Conservation (phyloP, 1,140 invertebrate species). For the Drosophila fuyamai region DNA sequence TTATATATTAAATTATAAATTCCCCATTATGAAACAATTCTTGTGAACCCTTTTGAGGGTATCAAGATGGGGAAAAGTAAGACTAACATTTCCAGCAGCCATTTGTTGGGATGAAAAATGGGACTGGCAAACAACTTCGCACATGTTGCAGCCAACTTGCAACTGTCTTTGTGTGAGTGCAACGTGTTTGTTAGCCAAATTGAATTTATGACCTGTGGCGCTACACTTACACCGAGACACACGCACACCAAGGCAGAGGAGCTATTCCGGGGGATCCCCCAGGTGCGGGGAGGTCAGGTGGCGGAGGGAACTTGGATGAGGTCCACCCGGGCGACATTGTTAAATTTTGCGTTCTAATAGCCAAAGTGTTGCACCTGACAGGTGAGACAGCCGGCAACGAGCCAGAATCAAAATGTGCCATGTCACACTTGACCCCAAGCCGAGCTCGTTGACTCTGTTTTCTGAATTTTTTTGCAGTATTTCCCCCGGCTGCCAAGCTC, state of each 20-base stretch:
- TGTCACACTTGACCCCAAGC: conserved; percentile 62
- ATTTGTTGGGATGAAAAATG: conserved; percentile 64
- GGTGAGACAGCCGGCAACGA: conserved; percentile 40
- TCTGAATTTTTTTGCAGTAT: neutral
- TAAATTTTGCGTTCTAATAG: conserved; percentile 75
- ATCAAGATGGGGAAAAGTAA: conserved; percentile 34
- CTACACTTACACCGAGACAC: conserved; percentile 41
- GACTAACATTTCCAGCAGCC: conserved; percentile 43
- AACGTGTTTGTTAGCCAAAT: conserved; percentile 81
- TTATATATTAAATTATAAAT: no score
- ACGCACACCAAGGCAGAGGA: neutral
- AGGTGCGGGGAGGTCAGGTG: conserved; percentile 6
- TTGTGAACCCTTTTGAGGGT: conserved; percentile 5
- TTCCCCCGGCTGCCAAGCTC: neutral
- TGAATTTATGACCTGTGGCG: conserved; percentile 82
- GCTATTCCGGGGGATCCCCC: conserved; percentile 1
- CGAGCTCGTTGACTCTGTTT: conserved; percentile 43
- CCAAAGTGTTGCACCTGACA: conserved; percentile 65
- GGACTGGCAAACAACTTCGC: conserved; percentile 54
- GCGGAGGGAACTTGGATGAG: conserved; percentile 11
- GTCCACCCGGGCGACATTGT: conserved; percentile 70
- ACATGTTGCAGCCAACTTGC: conserved; percentile 57
- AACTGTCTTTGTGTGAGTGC: conserved; percentile 39
- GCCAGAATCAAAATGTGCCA: conserved; percentile 60
- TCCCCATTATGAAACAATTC: neutral